A percentile compares a stretch with the other conserved stretches of the same genome.
phyloP scores from a whole-genome alignment of 2,113 vertebrate species.

The Mionectes macconnelli region DNA sequence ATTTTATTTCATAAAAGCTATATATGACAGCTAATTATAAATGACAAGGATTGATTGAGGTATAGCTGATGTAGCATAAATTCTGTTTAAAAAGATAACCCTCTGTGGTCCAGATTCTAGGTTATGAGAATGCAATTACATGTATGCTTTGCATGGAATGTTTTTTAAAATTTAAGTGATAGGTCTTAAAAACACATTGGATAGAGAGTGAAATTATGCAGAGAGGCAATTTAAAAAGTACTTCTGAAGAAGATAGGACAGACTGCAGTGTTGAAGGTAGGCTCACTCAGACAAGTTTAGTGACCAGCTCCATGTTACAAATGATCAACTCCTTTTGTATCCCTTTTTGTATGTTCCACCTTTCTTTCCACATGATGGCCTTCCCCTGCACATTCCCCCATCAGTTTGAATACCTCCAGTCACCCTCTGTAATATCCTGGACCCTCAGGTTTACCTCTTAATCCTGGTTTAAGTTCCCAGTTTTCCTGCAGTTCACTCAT shows the following conservation, averaged over 20 bases:
- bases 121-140: background rate
- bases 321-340: accelerated
- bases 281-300: background rate
- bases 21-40: conserved; percentile 29
- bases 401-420: background rate
- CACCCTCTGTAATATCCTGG: background rate
- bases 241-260: background rate
- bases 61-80: background rate
- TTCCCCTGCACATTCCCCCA: background rate
- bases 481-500: background rate
- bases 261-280: background rate
- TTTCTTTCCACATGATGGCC: background rate
- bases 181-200: background rate
- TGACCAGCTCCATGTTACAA: background rate
- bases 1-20: conserved; percentile 3
- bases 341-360: background rate
- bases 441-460: background rate
- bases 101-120: background rate
- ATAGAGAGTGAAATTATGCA: background rate
- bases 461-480: background rate
- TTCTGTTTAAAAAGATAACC: background rate
- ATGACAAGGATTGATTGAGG: background rate
- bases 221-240: background rate
- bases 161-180: background rate
- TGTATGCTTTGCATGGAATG: background rate